Evolutionary conservation across 2,797 vertebrate species (phyloP).

Genomic region (Chaetophractus vellerosus): DNA sequence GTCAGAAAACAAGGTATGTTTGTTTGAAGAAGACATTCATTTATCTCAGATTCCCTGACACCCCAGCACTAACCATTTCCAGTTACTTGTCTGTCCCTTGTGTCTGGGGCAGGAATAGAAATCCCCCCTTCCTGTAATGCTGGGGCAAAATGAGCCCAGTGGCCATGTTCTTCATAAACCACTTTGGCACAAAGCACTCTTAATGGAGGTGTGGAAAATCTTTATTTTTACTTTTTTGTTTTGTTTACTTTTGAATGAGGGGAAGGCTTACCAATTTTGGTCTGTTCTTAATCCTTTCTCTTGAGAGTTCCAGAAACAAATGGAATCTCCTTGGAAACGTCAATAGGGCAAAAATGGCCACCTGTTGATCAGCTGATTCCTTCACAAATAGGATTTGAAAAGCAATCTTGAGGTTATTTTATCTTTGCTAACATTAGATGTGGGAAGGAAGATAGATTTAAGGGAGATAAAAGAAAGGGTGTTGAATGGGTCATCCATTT

Average conservation of each 20-base stretch:
- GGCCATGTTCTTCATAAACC: neutral
- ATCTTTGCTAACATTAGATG: neutral
- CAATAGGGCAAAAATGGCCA: neutral
- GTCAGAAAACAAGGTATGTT: neutral
- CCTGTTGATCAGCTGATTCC: neutral
- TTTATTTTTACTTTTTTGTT: neutral
- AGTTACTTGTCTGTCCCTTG: neutral
- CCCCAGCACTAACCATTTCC: neutral
- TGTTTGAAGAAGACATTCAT: neutral
- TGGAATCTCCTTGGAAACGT: neutral
- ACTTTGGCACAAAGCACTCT: neutral
- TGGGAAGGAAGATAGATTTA: neutral
- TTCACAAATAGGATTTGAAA: neutral
- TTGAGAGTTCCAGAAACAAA: constrained; percentile 1
- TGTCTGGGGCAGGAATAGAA: neutral
- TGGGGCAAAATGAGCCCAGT: neutral
- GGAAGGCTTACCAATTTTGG: neutral
- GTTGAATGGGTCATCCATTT: too few species aligned
- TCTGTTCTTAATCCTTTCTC: neutral
- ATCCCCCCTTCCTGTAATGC: neutral
- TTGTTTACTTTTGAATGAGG: neutral
- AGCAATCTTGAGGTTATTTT: neutral
- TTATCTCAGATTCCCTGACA: neutral
- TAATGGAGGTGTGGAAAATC: neutral
- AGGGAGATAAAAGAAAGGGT: neutral